A percentile compares a stretch with the other conserved stretches of the same genome.
Evolutionary conservation across 2,888 invertebrate genomes (phyloP).

Genomic region (Drymonia ruficornis): DNA sequence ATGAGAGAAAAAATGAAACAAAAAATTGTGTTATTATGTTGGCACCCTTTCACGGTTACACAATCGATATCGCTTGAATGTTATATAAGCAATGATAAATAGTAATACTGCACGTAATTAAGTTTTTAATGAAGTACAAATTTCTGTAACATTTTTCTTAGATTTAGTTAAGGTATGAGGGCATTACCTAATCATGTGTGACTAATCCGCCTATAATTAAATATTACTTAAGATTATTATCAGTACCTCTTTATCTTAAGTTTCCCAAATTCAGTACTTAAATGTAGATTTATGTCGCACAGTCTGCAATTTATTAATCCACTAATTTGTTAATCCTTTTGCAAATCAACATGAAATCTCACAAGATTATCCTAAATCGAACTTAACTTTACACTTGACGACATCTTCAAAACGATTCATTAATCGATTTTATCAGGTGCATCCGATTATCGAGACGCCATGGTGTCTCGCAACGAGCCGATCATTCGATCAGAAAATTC

Average conservation of each 20-base stretch:
- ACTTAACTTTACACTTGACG: not conserved
- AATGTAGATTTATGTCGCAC: too few relatives aligned
- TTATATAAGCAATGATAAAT: slow-evolving; percentile 16
- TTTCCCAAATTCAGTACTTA: too few relatives aligned
- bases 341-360: not conserved
- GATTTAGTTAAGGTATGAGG: not conserved
- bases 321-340: too few relatives aligned
- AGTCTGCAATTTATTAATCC: too few relatives aligned
- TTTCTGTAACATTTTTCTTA: not conserved
- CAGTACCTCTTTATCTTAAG: too few relatives aligned
- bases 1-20: slow-evolving; percentile 4
- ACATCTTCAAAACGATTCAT: not conserved
- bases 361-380: not conserved
- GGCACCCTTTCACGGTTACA: slow-evolving; percentile 16
- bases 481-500: slow-evolving; percentile 36
- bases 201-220: not conserved
- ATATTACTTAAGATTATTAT: too few relatives aligned
- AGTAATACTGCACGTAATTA: not conserved
- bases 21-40: slow-evolving; percentile 6
- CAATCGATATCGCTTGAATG: slow-evolving; percentile 15
- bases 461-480: slow-evolving; percentile 30
- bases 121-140: slow-evolving; percentile 1
- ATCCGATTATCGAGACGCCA: slow-evolving; percentile 23
- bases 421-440: slow-evolving; percentile 3
- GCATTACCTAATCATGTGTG: not conserved